phyloP scores from a whole-genome alignment of 2,113 vertebrate species.

The Chamaea fasciata region DNA sequence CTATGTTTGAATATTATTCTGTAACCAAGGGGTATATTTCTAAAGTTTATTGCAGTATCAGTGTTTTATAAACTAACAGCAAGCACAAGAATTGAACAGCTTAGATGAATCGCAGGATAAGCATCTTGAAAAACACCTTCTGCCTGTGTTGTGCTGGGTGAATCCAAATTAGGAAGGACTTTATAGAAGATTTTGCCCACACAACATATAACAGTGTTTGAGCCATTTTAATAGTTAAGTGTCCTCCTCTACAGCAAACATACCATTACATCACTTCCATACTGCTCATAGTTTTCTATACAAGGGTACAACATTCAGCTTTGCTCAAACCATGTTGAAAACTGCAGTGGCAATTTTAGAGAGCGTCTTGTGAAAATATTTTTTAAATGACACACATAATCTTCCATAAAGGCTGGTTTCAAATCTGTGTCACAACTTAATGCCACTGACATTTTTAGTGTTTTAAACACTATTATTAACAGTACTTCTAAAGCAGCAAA shows the following conservation, averaged over 20 bases:
- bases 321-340: constrained; percentile 20
- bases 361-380: background rate
- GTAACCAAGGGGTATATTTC: background rate
- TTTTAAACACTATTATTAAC: background rate
- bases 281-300: constrained; percentile 30
- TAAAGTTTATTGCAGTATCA: background rate
- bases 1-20: background rate
- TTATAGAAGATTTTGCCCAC: background rate
- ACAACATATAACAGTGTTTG: background rate
- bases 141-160: background rate
- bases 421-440: background rate
- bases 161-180: background rate
- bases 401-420: background rate
- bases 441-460: background rate
- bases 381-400: background rate
- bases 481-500: background rate
- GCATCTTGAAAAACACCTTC: background rate
- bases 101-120: background rate
- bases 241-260: background rate
- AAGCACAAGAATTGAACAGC: background rate
- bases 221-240: background rate
- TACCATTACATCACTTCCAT: constrained; percentile 12
- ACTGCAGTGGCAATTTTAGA: background rate
- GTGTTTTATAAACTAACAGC: background rate
- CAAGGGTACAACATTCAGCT: constrained; percentile 10